Percentiles rank a stretch among this genome's conserved stretches.
These are phyloP conservation scores for Ophiothrix spiculata DNA, from an alignment of 35 echinoderm and acorn worm genomes.

Conservation along the genomic window DNA sequence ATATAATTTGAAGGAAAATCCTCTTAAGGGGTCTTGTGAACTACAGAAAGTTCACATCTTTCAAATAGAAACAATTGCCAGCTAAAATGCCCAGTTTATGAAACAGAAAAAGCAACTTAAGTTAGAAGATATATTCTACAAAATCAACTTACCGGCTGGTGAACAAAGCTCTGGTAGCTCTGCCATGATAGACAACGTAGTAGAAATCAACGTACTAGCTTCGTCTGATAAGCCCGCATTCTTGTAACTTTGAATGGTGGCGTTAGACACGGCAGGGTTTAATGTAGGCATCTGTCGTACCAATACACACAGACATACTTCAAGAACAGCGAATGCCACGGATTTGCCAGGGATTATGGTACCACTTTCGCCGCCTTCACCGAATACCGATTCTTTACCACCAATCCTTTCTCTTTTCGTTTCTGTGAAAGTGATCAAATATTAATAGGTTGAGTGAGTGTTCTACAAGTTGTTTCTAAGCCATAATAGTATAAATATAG, in stretches of 20 bases:
- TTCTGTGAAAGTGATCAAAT: too few relatives aligned
- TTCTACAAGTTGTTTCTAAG: too few relatives aligned
- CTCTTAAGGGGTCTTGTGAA: too few relatives aligned
- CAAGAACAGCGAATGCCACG: slow-evolving; percentile 84
- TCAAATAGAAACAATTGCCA: too few relatives aligned
- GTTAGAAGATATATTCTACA: too few relatives aligned
- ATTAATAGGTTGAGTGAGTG: too few relatives aligned
- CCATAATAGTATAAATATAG: too few relatives aligned
- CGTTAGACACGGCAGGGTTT: slow-evolving; percentile 57
- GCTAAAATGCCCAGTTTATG: too few relatives aligned
- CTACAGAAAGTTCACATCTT: too few relatives aligned
- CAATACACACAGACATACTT: slow-evolving; percentile 87
- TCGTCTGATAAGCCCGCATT: slow-evolving; percentile 92
- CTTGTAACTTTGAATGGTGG: slow-evolving; percentile 84
- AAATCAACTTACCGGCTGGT: slow-evolving; percentile 60
- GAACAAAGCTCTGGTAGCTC: slow-evolving; percentile 85
- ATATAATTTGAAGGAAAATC: too few relatives aligned
- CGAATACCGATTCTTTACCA: slow-evolving; percentile 32
- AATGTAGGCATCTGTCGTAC: slow-evolving; percentile 93
- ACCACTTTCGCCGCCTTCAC: slow-evolving; percentile 78
- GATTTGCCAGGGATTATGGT: slow-evolving; percentile 85
- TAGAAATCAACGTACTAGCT: slow-evolving; percentile 73
- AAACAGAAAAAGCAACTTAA: too few relatives aligned
- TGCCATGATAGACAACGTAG: slow-evolving; percentile 68
- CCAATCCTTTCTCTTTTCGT: slow-evolving; percentile 17